Base-by-base conservation (phyloP, 2,888 invertebrate genomes). In the Anaspis maculata region DNA sequence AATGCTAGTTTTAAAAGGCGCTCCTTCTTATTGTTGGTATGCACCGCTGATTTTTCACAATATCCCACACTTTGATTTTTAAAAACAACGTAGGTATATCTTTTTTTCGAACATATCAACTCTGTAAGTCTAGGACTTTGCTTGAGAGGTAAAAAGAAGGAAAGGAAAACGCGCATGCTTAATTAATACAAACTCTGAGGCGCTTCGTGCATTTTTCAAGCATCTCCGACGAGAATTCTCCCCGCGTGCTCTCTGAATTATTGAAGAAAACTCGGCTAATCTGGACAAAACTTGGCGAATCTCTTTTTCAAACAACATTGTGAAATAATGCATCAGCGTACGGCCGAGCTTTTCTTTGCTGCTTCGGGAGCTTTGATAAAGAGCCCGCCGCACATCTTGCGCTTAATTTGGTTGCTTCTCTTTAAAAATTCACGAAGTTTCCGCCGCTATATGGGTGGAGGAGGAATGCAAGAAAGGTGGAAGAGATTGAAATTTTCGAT, bases 241-340 rank as follows among this genome's bases (percentile, higher is more conserved):
- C 45, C 32, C 38, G 38, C 37, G 33, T 39, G 34, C 37, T 33
- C 39, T 59, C 38, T 59, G 51, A 49, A 58, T 58, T 59, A 58
- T 58, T 58, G 50, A 59, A 44, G 51, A 30, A 51, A 52, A 56
- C 52, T 42, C 48, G 49, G 48, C 49, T 57, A 59, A 58, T 56
- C 56, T 52, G 50, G 45, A 48, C 45, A 27, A 34, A 49, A 51
- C 48, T 48, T 44, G 41, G 41, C 41, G 48, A 46, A 45, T 46
- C 51, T 45, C 30, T 33, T 37, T 37, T 37, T 30, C 37, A 29
- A 32, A 32, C 37, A 21, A 5, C 24, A 5, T 5, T 4, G 4
- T 33, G 26, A 30, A 33, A 37, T 37, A 37, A 37, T 37, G 33
- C 37, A 37, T 19, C 9, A 6, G 9, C 19, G 6, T 19, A 19